Percentiles rank a stretch among this genome's conserved stretches.
These are phyloP conservation scores for Agrilus mali DNA, from an alignment of 2,888 invertebrate species.

Conservation along the genomic window DNA sequence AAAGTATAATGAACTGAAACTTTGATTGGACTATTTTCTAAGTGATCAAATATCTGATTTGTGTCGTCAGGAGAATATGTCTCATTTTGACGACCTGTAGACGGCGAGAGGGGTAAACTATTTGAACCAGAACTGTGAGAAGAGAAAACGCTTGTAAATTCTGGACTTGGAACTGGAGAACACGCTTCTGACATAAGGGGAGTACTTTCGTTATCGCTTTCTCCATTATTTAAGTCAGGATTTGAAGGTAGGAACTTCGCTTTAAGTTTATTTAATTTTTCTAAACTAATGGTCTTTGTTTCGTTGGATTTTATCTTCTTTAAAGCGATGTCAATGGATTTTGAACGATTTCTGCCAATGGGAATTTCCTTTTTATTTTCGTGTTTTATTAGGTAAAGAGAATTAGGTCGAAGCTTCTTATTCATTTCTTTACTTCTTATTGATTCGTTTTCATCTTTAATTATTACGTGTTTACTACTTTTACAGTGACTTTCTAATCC, in stretches of 20 bases:
- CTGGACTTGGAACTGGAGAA: constrained; percentile 23
- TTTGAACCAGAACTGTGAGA: constrained; percentile 21
- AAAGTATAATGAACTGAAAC: constrained; percentile 3
- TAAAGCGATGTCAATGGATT: constrained; percentile 25
- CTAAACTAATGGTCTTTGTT: constrained; percentile 22
- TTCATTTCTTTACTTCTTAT: constrained; percentile 17
- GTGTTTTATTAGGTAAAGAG: constrained; percentile 21
- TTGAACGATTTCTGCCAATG: constrained; percentile 21
- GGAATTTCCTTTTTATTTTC: constrained; percentile 17
- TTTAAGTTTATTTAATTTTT: constrained; percentile 27
- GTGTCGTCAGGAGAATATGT: neutral
- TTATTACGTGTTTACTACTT: constrained; percentile 25
- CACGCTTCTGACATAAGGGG: constrained; percentile 44
- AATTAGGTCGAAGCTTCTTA: constrained; percentile 21
- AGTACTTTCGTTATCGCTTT: constrained; percentile 54
- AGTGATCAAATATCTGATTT: neutral
- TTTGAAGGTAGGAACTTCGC: constrained; percentile 31
- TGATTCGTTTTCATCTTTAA: constrained; percentile 22
- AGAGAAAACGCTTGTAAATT: constrained; percentile 13
- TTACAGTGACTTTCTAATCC: constrained; percentile 15
- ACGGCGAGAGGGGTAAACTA: constrained; percentile 21
- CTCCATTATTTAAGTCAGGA: constrained; percentile 25
- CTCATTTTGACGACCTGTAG: neutral
- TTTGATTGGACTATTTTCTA: constrained; percentile 7
- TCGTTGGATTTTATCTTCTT: constrained; percentile 15